phyloP scores from a whole-genome alignment of 2,888 invertebrate genomes.

The Pyrrhosoma nymphula region DNA sequence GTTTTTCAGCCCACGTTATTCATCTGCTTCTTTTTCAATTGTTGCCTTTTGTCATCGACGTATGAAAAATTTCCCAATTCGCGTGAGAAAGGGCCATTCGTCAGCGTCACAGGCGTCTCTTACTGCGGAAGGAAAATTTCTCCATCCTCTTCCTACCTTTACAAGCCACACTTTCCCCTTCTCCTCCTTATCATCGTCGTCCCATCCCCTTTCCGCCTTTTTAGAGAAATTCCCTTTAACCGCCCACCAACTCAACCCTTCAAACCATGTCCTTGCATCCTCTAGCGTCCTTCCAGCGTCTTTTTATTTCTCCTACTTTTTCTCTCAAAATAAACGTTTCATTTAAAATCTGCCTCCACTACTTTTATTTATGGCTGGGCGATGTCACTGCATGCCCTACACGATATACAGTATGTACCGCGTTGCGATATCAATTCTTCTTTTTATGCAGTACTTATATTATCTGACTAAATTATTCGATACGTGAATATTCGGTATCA shows the following conservation, averaged over 20 bases:
- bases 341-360: no score
- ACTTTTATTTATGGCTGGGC: no score
- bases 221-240: background rate
- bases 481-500: no score
- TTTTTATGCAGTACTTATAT: no score
- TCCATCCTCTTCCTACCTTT: background rate
- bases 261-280: no score
- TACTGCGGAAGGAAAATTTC: background rate
- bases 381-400: no score
- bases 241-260: background rate
- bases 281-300: no score
- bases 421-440: no score
- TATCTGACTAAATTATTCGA: no score
- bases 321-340: no score
- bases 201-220: background rate
- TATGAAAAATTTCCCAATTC: background rate
- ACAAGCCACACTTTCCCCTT: background rate
- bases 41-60: conserved; percentile 1
- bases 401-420: no score
- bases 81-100: conserved; percentile 1
- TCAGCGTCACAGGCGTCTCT: conserved; percentile 14
- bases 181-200: background rate
- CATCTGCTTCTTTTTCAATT: background rate
- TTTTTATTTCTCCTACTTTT: no score
- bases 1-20: background rate